Percentiles rank a stretch among this genome's conserved stretches.
phyloP scores from a whole-genome alignment of 2,113 vertebrate species.

The Gulo gulo region DNA sequence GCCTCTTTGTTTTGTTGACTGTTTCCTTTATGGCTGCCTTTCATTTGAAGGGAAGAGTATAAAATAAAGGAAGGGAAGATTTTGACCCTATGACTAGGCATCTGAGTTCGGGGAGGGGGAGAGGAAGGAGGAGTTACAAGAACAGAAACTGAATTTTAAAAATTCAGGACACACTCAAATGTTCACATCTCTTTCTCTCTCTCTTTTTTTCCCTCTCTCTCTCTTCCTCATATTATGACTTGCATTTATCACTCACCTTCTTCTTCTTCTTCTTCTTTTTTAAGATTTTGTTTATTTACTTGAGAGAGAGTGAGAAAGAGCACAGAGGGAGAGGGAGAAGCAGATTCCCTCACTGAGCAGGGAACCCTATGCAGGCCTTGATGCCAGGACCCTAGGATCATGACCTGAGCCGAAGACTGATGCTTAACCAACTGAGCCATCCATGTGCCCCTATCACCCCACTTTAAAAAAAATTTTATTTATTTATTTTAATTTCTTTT shows the following conservation, averaged over 20 bases:
- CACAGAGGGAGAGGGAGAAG: neutral
- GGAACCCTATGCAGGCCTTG: neutral
- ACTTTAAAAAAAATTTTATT: neutral
- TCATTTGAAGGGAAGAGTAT: neutral
- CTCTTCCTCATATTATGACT: neutral
- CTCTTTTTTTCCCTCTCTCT: too few species aligned
- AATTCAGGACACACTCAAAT: neutral
- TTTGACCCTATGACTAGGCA: neutral
- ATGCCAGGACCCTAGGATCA: neutral
- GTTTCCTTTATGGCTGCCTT: neutral
- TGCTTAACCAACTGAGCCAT: neutral
- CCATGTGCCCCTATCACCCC: neutral
- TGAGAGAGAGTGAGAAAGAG: neutral
- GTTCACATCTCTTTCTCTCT: neutral
- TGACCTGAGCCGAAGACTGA: neutral
- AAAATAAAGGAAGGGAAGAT: neutral
- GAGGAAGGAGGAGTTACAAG: neutral
- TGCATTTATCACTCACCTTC: neutral
- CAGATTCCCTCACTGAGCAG: neutral
- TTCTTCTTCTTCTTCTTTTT: neutral
- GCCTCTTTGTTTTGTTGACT: too few species aligned
- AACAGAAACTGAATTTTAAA: neutral
- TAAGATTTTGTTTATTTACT: neutral
- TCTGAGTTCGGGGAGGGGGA: neutral
- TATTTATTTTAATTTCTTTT: too few species aligned